Evolutionary conservation across 2,888 invertebrate genomes (phyloP), one percentile per base, ranked within the genome.

Genomic region (Seira sanloemensis): DNA sequence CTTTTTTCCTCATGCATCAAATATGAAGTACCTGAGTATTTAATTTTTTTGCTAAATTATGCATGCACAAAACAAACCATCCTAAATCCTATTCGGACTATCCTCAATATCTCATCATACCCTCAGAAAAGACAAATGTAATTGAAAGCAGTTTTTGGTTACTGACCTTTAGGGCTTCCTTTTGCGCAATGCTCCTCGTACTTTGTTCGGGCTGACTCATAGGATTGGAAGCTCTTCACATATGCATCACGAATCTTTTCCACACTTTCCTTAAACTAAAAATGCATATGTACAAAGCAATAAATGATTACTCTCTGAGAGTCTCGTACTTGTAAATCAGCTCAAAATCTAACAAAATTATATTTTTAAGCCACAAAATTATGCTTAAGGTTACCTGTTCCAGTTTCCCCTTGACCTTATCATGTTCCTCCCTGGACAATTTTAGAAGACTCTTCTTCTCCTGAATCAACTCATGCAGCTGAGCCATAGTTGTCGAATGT

Each of bases 131-230:
- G n/a, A n/a, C n/a, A n/a, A n/a, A n/a, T n/a, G n/a, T n/a, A n/a
- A n/a, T n/a, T n/a, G n/a, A n/a, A n/a, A n/a, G n/a, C n/a, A n/a
- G n/a, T n/a, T n/a, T n/a, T n/a, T n/a, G 26, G 74, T 74, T 1
- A 65, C 78, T 78, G 46, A 78, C 78, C 78, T 78, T 78, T 78
- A 1, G 62, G 66, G 94, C 94, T 93, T 96, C 97, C 96, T 94
- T 97, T 97, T 85, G 97, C 94, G 91, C 96, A 96, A 92, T 96
- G 95, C 91, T 98, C 98, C 91, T 98, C 97, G 91, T 97, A 98
- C 91, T 97, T 96, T 79, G 96, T 94, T 91, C 97, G 94, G 93
- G 97, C 95, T 90, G 95, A 93, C 91, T 96, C 96, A 92, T 97
- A 97, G 76, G 95, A 94, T 91, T 97, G 97, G 88, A 98, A 93